These are phyloP conservation scores for Diloba caeruleocephala DNA, from an alignment of 2,888 invertebrate species.

Conservation along the genomic window DNA sequence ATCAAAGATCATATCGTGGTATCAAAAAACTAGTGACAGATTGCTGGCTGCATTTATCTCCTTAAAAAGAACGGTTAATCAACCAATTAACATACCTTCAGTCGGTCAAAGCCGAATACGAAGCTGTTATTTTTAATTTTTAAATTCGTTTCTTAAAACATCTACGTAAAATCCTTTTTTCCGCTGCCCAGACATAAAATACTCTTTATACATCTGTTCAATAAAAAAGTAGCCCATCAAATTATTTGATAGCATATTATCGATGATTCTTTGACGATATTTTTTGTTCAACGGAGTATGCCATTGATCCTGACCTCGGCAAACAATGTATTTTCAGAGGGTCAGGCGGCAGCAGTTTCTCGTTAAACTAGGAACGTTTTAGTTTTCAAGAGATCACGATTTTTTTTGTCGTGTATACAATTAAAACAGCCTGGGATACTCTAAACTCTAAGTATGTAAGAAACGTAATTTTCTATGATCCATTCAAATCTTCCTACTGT, in stretches of 20 bases:
- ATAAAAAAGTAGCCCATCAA: conserved; percentile 2
- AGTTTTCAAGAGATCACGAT: neutral
- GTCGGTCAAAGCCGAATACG: neutral
- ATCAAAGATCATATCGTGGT: conserved; percentile 18
- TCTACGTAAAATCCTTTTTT: neutral
- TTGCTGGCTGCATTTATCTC: neutral
- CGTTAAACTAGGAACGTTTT: neutral
- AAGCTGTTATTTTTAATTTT: neutral
- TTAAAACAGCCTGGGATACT: neutral
- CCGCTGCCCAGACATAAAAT: neutral
- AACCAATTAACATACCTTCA: neutral
- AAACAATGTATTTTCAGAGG: neutral
- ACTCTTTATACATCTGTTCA: neutral
- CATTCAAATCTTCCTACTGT: neutral
- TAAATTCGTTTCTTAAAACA: neutral
- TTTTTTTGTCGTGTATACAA: neutral
- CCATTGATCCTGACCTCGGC: conserved; percentile 8
- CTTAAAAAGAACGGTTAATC: conserved; percentile 2
- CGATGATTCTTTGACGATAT: conserved; percentile 1
- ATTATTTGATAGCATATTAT: conserved; percentile 7
- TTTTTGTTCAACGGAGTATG: conserved; percentile 6
- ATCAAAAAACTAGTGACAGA: conserved; percentile 19
- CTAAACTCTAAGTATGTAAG: too few species aligned
- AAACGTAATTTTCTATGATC: too few species aligned
- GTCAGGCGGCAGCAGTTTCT: neutral